These are phyloP conservation scores for Lynx canadensis DNA, from an alignment of 2,113 vertebrate species.

Conservation along the genomic window DNA sequence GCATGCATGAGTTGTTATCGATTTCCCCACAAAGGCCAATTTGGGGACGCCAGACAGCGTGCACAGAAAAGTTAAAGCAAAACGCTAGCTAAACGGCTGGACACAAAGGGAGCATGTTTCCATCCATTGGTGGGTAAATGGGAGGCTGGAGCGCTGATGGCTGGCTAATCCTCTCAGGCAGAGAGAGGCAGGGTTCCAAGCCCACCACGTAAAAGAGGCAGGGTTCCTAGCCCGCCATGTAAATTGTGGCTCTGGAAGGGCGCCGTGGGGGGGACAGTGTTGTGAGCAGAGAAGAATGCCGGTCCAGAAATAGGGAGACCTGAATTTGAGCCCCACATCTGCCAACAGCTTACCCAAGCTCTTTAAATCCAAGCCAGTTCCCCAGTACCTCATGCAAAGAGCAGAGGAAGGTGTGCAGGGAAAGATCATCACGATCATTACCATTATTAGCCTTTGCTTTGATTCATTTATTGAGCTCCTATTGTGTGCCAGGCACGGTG, in stretches of 20 bases:
- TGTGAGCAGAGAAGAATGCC: not conserved
- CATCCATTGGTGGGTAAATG: conserved; percentile 67
- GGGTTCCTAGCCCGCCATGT: conserved; percentile 50
- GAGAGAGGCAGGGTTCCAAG: conserved; percentile 73
- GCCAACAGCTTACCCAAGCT: not conserved
- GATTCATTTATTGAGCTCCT: not conserved
- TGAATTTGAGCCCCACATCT: not conserved
- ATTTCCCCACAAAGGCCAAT: conserved; percentile 83
- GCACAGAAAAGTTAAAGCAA: conserved; percentile 78
- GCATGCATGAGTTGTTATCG: conserved; percentile 80
- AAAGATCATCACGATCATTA: not conserved
- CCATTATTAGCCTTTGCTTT: not conserved
- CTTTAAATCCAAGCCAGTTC: not conserved
- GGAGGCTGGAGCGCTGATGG: conserved; percentile 69
- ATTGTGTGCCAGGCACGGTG: not conserved
- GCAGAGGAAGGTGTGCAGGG: not conserved
- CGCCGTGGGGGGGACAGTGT: not conserved
- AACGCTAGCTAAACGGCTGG: conserved; percentile 69
- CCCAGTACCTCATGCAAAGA: not conserved
- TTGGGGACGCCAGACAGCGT: conserved; percentile 69
- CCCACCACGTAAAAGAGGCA: conserved; percentile 21
- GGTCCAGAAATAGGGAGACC: not conserved
- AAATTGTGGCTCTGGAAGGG: conserved; percentile 63
- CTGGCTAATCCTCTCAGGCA: conserved; percentile 78
- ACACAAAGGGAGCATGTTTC: conserved; percentile 75